Evolutionary conservation across 2,888 invertebrate genomes (phyloP).

Genomic region (Sabatieria punctata): DNA sequence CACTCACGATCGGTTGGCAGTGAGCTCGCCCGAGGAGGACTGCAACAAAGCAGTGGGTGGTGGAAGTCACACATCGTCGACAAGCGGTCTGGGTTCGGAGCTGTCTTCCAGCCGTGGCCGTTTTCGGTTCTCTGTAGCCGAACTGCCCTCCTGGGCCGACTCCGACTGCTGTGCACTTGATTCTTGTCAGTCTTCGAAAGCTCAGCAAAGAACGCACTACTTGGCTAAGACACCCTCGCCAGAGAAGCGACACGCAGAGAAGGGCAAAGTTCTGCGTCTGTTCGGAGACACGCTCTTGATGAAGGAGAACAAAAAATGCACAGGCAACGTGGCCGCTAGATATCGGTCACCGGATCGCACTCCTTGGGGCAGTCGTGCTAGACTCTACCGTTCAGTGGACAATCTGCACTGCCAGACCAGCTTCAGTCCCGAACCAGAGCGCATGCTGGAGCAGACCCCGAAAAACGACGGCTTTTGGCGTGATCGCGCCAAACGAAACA

Average conservation of each 20-base stretch:
- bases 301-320: not conserved
- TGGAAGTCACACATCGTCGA: not conserved
- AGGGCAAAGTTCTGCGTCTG: slow-evolving; percentile 12
- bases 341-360: no score
- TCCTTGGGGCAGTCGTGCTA: no score
- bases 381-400: not conserved
- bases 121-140: slow-evolving; percentile 13
- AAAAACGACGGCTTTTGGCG: slow-evolving; percentile 20
- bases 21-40: not conserved
- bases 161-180: no score
- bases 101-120: slow-evolving; percentile 6
- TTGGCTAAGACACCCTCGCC: not conserved
- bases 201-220: not conserved
- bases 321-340: no score
- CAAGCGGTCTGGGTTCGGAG: slow-evolving; percentile 7
- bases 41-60: not conserved
- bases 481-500: not conserved
- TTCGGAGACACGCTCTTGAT: slow-evolving; percentile 18
- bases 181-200: no score
- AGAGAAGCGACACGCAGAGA: not conserved
- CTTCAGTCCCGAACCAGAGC: slow-evolving; percentile 4
- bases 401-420: slow-evolving; percentile 2
- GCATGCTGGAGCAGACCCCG: slow-evolving; percentile 16
- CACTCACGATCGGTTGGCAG: not conserved
- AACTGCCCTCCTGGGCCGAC: slow-evolving; percentile 11